These are phyloP conservation scores for Corvus hawaiiensis DNA, from an alignment of 2,113 vertebrate genomes.

Conservation along the genomic window DNA sequence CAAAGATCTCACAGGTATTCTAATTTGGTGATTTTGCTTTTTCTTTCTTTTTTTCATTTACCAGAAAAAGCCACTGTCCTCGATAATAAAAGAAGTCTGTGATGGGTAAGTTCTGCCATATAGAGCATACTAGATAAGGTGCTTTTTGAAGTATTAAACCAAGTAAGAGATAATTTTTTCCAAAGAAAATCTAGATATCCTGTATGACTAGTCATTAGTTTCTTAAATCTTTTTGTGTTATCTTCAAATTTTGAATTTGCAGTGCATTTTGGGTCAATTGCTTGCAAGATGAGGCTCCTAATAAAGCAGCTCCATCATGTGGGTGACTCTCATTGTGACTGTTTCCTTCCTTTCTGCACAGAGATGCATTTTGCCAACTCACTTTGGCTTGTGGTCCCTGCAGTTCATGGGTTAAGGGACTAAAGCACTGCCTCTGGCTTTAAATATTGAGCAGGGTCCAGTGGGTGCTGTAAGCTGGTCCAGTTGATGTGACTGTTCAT, in stretches of 20 bases:
- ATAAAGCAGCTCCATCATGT: not conserved
- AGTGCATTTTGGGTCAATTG: not conserved
- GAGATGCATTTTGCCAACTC: not conserved
- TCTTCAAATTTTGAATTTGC: not conserved
- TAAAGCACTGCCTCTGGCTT: not conserved
- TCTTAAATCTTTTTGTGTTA: not conserved
- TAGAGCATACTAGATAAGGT: not conserved
- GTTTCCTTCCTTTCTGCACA: not conserved
- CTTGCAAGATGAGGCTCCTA: not conserved
- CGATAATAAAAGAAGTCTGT: slow-evolving; percentile 98
- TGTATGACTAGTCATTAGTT: not conserved
- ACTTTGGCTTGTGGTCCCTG: not conserved
- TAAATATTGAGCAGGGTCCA: not conserved
- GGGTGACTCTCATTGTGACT: not conserved
- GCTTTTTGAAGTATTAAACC: not conserved
- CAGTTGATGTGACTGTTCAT: not conserved
- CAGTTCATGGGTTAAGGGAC: not conserved
- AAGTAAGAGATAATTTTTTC: not conserved
- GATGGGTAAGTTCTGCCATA: slow-evolving; percentile 86
- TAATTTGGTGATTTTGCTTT: not conserved
- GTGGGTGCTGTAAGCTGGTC: not conserved
- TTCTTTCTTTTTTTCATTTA: slow-evolving; percentile 15
- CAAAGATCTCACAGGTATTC: slow-evolving; percentile 1
- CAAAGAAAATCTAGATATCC: not conserved
- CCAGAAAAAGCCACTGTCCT: slow-evolving; percentile 96